A percentile compares a stretch with the other conserved stretches of the same genome.
Conservation (phyloP, 1,140 invertebrate species). For the Limonius californicus region DNA sequence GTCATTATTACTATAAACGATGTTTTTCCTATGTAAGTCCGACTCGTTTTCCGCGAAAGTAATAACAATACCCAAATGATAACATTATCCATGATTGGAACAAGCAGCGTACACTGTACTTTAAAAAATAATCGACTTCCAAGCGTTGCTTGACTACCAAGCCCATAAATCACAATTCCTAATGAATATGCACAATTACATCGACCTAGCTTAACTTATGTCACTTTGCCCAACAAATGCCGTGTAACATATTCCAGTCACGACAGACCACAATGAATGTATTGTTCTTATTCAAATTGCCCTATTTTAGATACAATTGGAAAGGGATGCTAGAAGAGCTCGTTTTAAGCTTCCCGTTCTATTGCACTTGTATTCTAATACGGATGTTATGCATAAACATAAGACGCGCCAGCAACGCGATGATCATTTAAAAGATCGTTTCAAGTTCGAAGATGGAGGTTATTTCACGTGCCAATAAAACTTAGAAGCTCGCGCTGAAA, state of each 20-base stretch:
- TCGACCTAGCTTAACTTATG: conserved; percentile 21
- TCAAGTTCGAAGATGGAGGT: too few relatives aligned
- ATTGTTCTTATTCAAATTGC: conserved; percentile 29
- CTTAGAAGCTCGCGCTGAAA: too few relatives aligned
- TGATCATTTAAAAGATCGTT: neutral
- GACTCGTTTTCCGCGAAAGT: too few relatives aligned
- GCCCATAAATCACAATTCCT: too few relatives aligned
- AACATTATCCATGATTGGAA: too few relatives aligned
- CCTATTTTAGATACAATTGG: conserved; percentile 23
- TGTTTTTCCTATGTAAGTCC: too few relatives aligned
- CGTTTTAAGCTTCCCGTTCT: conserved; percentile 25
- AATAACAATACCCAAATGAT: too few relatives aligned
- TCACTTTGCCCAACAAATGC: conserved; percentile 18
- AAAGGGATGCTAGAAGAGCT: conserved; percentile 22
- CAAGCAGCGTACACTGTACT: too few relatives aligned
- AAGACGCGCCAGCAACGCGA: conserved; percentile 11
- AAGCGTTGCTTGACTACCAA: too few relatives aligned
- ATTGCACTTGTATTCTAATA: conserved; percentile 25
- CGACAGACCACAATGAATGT: conserved; percentile 25
- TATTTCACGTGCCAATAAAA: too few relatives aligned
- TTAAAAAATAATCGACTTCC: too few relatives aligned
- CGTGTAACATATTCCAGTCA: conserved; percentile 24
- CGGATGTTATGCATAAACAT: conserved; percentile 24
- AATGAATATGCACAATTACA: neutral
- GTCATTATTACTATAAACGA: too few relatives aligned